A percentile compares a stretch with the other conserved stretches of the same genome.
These are phyloP conservation scores for Allolobophora icterica DNA, from an alignment of 2,888 invertebrate species.

Conservation along the genomic window DNA sequence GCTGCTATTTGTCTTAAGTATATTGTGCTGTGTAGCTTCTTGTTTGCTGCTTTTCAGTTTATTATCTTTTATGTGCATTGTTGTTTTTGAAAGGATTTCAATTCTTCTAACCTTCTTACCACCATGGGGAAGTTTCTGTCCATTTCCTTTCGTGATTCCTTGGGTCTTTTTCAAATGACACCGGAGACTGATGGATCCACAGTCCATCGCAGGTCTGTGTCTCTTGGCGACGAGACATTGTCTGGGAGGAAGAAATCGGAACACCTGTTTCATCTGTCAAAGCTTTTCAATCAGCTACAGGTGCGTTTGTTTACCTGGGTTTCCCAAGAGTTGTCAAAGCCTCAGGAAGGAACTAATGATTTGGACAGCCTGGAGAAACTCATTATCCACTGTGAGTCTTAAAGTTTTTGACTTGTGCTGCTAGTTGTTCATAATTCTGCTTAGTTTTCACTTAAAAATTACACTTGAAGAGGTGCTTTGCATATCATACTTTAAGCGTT, in stretches of 20 bases:
- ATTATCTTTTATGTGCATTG: neutral
- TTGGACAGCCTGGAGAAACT: neutral
- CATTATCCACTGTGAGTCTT: slow-evolving; percentile 5
- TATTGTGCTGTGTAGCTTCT: neutral
- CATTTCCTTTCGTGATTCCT: neutral
- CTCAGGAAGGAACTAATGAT: neutral
- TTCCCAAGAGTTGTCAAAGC: neutral
- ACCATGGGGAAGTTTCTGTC: neutral
- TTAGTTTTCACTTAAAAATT: neutral
- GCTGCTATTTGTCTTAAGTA: no score
- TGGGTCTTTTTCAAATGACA: neutral
- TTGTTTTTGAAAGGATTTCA: neutral
- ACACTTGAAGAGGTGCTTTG: neutral
- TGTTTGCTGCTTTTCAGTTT: neutral
- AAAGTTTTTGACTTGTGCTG: neutral
- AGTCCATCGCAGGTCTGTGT: neutral
- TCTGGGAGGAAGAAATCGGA: slow-evolving; percentile 20
- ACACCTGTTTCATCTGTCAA: neutral
- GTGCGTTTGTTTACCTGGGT: neutral
- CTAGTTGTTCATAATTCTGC: neutral
- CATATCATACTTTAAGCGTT: no score
- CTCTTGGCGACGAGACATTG: neutral
- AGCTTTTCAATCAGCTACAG: slow-evolving; percentile 22
- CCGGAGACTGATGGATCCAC: neutral
- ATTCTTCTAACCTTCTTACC: neutral